These are phyloP conservation scores for Solen grandis DNA, from an alignment of 1,140 invertebrate genomes.

Conservation along the genomic window DNA sequence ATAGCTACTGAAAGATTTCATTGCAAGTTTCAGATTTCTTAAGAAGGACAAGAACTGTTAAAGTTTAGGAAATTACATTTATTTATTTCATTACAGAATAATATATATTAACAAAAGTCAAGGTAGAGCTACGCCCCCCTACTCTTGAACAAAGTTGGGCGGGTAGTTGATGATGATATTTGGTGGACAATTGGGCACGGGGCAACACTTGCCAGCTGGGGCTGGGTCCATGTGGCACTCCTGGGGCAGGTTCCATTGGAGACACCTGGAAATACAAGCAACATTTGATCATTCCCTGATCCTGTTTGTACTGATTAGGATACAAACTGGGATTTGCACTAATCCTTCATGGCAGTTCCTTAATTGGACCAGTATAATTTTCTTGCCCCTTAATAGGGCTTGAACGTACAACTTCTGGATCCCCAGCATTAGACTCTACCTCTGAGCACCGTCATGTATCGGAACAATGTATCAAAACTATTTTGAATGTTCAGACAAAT, in stretches of 20 bases:
- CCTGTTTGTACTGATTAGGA: background rate
- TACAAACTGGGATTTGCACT: background rate
- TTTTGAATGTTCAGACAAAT: no score
- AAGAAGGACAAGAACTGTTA: no score
- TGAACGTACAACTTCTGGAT: background rate
- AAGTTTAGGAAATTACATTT: no score
- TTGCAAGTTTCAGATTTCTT: no score
- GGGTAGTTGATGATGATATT: constrained; percentile 36
- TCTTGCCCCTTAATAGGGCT: background rate
- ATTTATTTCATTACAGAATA: no score
- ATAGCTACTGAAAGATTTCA: no score
- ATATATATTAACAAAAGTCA: no score
- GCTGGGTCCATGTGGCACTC: constrained; percentile 33
- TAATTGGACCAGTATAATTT: no score
- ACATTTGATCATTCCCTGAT: background rate
- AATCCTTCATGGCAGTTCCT: no score
- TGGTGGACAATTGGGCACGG: constrained; percentile 26
- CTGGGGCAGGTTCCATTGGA: constrained; percentile 35
- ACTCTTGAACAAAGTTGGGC: constrained; percentile 32
- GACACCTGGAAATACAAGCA: constrained; percentile 21
- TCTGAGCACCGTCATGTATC: background rate
- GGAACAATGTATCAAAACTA: background rate
- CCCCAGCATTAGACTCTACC: background rate
- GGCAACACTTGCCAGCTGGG: constrained; percentile 49
- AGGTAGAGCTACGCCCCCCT: no score